These are phyloP conservation scores for Pantherophis vulpinus DNA, from an alignment of 2,797 vertebrate species.

Conservation along the genomic window DNA sequence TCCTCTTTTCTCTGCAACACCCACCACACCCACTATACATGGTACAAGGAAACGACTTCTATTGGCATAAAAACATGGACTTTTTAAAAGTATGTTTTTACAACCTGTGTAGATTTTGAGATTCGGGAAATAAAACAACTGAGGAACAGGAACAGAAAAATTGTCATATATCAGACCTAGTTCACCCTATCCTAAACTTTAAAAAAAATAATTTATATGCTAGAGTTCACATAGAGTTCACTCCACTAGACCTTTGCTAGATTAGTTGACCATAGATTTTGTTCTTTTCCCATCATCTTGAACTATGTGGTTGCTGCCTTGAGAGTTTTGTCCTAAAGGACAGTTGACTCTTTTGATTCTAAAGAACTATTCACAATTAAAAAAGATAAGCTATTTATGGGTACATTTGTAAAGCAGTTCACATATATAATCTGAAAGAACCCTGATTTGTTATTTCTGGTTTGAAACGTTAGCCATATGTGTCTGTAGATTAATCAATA, in stretches of 20 bases:
- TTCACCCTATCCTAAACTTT: not conserved
- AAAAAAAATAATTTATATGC: not conserved
- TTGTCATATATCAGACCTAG: not conserved
- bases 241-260: not conserved
- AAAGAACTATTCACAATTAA: not conserved
- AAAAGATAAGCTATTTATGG: not conserved
- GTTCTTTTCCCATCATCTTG: not conserved
- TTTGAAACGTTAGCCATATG: not conserved
- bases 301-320: not conserved
- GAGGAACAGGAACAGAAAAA: not conserved
- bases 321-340: not conserved
- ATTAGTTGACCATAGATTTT: not conserved
- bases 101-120: not conserved
- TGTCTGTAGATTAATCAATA: conserved; percentile 15
- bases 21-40: not conserved
- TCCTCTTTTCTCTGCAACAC: not conserved
- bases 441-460: not conserved
- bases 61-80: not conserved
- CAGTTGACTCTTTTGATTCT: not conserved
- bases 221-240: not conserved
- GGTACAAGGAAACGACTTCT: not conserved
- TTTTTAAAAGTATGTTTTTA: not conserved
- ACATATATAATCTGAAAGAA: not conserved
- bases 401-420: not conserved
- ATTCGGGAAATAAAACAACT: not conserved